Evolutionary conservation across 2,888 invertebrate species (phyloP), one percentile per base, ranked within the genome.

Genomic region (Rhyacophila evoluta): DNA sequence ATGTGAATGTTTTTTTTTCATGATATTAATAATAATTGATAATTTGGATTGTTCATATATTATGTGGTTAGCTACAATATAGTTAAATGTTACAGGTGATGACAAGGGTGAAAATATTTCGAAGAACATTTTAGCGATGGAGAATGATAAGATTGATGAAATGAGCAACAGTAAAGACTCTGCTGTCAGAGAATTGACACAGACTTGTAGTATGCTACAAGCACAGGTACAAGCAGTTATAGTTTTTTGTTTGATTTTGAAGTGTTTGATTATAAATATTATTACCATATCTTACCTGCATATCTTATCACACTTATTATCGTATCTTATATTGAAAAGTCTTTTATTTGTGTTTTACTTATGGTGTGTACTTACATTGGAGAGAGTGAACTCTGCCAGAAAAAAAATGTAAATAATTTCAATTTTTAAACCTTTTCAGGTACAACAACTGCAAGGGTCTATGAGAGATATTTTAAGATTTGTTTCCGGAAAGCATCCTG

Each of bases 381-480:
- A n/a, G n/a, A n/a, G n/a, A n/a, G n/a, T n/a, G n/a, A n/a, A n/a
- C n/a, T n/a, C n/a, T n/a, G n/a, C n/a, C n/a, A n/a, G n/a, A n/a
- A 68, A 15, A 39, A 12, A 39, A 39, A 1, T 12, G 15, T 74
- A 8, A 12, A n/a, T n/a, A n/a, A 8, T 29, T 27, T 10, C 29
- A 73, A 72, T 75, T 15, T 37, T 69, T 29, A 68, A 77, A 76
- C 68, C 78, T 79, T 84, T 83, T 25, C 84, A 94, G 94, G 95
- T 95, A 77, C 94, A 94, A 84, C 94, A 95, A 84, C 86, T 95
- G 29, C 95, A 95, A 85, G 92, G 92, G 78, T 94, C 94, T 25
- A 94, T 96, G 93, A 92, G 93, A 82, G 94, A 95, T 84, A 93
- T 95, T 82, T 89, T 95, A 81, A 92, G 92, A 79, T 94, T 93